Evolutionary conservation across 2,113 vertebrate genomes (phyloP).

Genomic region (Bothrops jararaca): DNA sequence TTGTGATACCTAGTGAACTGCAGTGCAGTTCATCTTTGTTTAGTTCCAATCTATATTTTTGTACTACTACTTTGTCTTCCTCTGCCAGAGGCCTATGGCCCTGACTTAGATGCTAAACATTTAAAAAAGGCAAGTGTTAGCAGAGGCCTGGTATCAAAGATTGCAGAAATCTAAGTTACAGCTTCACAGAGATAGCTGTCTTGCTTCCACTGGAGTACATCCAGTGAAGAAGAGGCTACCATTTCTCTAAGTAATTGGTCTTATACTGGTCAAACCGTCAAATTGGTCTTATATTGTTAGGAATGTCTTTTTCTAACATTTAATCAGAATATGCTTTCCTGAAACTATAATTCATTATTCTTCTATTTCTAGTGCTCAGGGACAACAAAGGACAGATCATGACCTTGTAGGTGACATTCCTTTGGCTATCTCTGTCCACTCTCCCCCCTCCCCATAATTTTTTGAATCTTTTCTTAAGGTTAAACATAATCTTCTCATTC

Average conservation of each 20-base stretch:
- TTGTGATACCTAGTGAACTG: neutral
- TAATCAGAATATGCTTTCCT: neutral
- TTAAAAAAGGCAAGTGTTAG: neutral
- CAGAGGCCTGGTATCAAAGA: neutral
- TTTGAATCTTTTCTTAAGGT: neutral
- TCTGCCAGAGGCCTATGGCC: neutral
- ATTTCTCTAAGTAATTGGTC: neutral
- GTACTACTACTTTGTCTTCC: neutral
- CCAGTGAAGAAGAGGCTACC: neutral
- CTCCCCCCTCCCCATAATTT: neutral
- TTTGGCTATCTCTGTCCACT: neutral
- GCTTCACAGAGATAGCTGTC: neutral
- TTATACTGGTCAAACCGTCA: neutral
- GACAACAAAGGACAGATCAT: neutral
- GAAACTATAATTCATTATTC: neutral
- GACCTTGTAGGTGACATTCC: neutral
- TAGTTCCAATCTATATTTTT: neutral
- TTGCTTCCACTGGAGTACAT: neutral
- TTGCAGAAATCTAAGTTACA: neutral
- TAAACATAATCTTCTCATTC: neutral
- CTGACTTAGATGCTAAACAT: neutral
- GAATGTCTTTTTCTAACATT: neutral
- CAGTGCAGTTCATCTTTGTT: neutral
- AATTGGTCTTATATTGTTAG: neutral
- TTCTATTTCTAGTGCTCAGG: neutral